phyloP scores from a whole-genome alignment of 64 coral and sea anemone genomes.

The Stichodactyla helianthus region DNA sequence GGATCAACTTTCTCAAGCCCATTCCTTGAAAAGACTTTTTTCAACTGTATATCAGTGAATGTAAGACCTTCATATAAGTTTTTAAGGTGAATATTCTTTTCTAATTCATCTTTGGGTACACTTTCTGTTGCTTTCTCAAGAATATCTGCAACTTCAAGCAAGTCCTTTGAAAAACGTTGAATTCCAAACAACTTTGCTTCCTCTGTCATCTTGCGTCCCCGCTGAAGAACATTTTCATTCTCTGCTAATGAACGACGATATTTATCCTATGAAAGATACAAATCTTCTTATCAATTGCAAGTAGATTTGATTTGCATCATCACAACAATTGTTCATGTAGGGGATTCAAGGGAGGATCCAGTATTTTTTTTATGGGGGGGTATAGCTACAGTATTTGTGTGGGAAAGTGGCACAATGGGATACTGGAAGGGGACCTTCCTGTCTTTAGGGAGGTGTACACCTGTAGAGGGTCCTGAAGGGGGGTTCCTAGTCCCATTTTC shows the following conservation, averaged over 20 bases:
- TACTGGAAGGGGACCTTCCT: too few species aligned
- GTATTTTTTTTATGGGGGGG: too few species aligned
- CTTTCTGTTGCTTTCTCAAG: conserved; percentile 90
- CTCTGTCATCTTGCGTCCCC: conserved; percentile 78
- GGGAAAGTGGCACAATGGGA: too few species aligned
- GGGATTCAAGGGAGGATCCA: too few species aligned
- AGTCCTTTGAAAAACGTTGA: conserved; percentile 94
- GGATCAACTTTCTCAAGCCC: conserved; percentile 84
- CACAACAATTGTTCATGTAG: too few species aligned
- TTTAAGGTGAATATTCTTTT: conserved; percentile 66
- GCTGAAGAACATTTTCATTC: conserved; percentile 80
- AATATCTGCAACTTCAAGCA: conserved; percentile 94
- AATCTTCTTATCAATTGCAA: background rate
- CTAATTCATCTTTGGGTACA: conserved; percentile 77
- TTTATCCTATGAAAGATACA: conserved; percentile 65
- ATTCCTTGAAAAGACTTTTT: conserved; percentile 90
- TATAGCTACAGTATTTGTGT: too few species aligned
- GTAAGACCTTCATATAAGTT: conserved; percentile 92
- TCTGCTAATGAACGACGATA: conserved; percentile 91
- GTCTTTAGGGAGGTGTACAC: too few species aligned
- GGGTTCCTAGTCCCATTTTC: too few species aligned
- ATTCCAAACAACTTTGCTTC: conserved; percentile 93
- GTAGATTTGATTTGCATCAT: too few species aligned
- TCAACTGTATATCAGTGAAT: conserved; percentile 80
- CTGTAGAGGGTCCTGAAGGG: too few species aligned